Evolutionary conservation across 2,888 invertebrate genomes (phyloP), one percentile per base, ranked within the genome.

Genomic region (Disparrhopalites patrizii): DNA sequence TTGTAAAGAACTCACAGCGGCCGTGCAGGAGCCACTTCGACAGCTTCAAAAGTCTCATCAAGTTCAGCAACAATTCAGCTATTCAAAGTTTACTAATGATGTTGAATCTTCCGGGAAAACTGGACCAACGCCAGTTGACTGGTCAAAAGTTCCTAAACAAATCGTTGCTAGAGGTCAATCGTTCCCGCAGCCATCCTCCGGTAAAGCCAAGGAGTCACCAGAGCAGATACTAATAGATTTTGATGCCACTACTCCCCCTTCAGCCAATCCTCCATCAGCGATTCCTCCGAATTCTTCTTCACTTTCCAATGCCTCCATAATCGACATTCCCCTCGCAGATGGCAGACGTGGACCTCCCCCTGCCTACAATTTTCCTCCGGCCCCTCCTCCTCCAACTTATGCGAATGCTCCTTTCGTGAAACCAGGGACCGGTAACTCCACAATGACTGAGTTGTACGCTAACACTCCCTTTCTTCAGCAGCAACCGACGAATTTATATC

Each of bases 51-150:
- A 71, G 68, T 68, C 64, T 69, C 73, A 73, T 50, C 72, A 72
- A 68, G 69, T 70, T 28, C 75, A 77, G 87, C 77, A 89, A 75
- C 90, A 91, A 77, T 92, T 90, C 77, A 86, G 87, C 76, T 93
- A 94, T 77, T 87, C 87, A 74, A 92, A 91, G 77, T 82, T 94
- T 27, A 84, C 86, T 65, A 91, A 93, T 77, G 91, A 93, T 72
- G 78, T 81, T 23, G 78, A 28, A 1, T 13, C 38, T 15, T 5
- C 55, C n/a, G 25, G n/a, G n/a, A n/a, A n/a, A n/a, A n/a, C 57
- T 3, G 20, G 3, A 5, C 10, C 76, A 0, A 74, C 78, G 66
- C 76, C 76, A 68, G 73, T 73, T 8, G 72, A 69, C 31, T 66
- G 69, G 62, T 65, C 70, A 8, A 64, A 70, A 58, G 83, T 73